phyloP scores from a whole-genome alignment of 2,113 vertebrate species.

The Zosterops hypoxanthus region DNA sequence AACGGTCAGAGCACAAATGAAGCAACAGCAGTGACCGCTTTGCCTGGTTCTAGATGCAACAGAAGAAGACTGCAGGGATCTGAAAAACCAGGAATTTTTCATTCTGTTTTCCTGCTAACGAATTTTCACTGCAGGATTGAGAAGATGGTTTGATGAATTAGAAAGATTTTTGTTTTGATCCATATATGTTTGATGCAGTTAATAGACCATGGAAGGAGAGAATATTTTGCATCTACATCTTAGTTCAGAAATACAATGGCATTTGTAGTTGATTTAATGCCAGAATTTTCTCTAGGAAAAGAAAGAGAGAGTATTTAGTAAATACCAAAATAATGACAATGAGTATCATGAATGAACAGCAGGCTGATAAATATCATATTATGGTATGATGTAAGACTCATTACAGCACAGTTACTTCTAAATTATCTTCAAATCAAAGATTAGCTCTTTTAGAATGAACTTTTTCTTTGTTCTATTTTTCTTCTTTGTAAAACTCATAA shows the following conservation, averaged over 20 bases:
- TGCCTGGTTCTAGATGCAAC: background rate
- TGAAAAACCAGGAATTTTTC: background rate
- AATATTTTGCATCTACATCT: background rate
- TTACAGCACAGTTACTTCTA: background rate
- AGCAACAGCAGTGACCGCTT: rapidly evolving
- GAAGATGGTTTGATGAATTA: background rate
- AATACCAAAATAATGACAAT: background rate
- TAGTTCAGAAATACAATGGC: background rate
- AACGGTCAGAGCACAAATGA: background rate
- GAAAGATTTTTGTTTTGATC: background rate
- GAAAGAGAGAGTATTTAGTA: background rate
- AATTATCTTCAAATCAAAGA: background rate
- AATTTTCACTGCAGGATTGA: background rate
- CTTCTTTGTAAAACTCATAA: background rate
- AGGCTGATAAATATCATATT: background rate
- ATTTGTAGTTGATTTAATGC: background rate
- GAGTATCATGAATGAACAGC: background rate
- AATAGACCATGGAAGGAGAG: background rate
- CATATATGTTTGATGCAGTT: background rate
- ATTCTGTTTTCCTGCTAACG: background rate
- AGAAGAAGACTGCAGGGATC: background rate
- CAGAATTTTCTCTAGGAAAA: background rate
- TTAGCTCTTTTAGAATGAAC: background rate
- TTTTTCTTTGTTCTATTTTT: background rate
- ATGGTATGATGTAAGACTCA: background rate